Percentiles rank a stretch among this genome's conserved stretches.
Conservation (phyloP, 2,113 vertebrate species). For the Hyla sarda region DNA sequence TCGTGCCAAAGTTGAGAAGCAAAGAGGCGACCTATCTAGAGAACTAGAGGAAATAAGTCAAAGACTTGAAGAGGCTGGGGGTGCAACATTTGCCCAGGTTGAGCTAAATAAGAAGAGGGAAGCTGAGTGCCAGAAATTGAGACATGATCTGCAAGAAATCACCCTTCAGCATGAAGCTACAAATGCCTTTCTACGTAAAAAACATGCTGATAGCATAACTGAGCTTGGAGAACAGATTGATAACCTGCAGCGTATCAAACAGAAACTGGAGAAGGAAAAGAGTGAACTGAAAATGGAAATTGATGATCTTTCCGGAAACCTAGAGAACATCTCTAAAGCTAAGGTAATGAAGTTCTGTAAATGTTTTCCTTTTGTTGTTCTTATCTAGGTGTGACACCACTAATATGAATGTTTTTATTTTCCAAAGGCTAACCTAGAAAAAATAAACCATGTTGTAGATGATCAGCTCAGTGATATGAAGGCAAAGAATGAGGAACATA, state of each 20-base stretch:
- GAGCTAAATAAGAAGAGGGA: conserved; percentile 80
- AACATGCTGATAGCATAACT: conserved; percentile 67
- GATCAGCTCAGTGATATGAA: conserved; percentile 74
- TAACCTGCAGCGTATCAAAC: conserved; percentile 74
- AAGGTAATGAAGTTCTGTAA: conserved; percentile 69
- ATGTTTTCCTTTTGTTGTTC: neutral
- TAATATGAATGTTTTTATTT: neutral
- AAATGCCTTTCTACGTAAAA: conserved; percentile 63
- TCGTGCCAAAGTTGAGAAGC: conserved; percentile 68
- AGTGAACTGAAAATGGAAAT: conserved; percentile 72
- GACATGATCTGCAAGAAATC: conserved; percentile 76
- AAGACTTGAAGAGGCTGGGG: conserved; percentile 84
- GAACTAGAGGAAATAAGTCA: conserved; percentile 84
- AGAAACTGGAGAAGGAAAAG: conserved; percentile 78
- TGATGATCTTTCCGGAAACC: conserved; percentile 67
- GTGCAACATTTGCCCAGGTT: conserved; percentile 80
- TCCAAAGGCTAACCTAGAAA: conserved; percentile 72
- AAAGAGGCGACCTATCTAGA: conserved; percentile 69
- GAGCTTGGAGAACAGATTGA: conserved; percentile 71
- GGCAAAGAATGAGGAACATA: conserved; percentile 69
- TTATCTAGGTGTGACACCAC: neutral
- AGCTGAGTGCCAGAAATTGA: conserved; percentile 73
- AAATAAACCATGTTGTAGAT: conserved; percentile 68
- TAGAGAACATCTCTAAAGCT: conserved; percentile 71
- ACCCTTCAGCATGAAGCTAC: conserved; percentile 78